phyloP scores from a whole-genome alignment of 2,113 vertebrate genomes.

The Cisticola juncidis region DNA sequence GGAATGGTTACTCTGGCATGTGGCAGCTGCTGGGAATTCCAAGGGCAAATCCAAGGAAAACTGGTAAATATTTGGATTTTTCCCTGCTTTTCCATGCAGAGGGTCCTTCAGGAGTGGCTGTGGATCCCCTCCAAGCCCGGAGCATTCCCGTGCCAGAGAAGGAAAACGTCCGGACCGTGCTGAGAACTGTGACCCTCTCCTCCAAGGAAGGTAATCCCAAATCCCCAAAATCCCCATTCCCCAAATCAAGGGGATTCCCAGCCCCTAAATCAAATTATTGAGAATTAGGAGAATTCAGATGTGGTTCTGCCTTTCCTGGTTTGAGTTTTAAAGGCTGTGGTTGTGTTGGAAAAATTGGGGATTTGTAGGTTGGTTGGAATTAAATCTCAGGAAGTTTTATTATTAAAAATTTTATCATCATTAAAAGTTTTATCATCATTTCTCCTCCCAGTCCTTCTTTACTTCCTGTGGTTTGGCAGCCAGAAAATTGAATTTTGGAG shows the following conservation, averaged over 20 bases:
- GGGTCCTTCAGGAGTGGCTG: conserved; percentile 59
- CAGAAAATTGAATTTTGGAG: neutral
- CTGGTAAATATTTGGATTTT: neutral
- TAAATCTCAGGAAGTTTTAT: neutral
- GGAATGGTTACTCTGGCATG: accelerated
- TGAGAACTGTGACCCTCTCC: conserved; percentile 70
- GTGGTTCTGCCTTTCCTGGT: neutral
- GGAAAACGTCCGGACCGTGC: conserved; percentile 78
- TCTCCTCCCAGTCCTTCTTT: accelerated
- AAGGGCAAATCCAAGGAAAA: neutral
- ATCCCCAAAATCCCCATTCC: neutral
- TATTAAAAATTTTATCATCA: neutral
- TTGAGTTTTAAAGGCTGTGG: neutral
- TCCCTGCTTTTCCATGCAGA: conserved; percentile 22
- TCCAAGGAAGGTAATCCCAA: conserved; percentile 75
- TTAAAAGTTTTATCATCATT: too few species aligned
- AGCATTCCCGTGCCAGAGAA: conserved; percentile 77
- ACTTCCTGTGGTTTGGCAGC: neutral
- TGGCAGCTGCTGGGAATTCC: neutral
- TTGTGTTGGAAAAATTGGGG: neutral
- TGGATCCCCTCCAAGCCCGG: conserved; percentile 47
- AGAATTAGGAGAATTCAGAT: neutral
- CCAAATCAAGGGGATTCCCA: too few species aligned
- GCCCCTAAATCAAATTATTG: neutral
- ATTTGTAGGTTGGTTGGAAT: neutral